Conservation (phyloP, 37 sponge, comb jelly and placozoan species). For the Spongia lamella region DNA sequence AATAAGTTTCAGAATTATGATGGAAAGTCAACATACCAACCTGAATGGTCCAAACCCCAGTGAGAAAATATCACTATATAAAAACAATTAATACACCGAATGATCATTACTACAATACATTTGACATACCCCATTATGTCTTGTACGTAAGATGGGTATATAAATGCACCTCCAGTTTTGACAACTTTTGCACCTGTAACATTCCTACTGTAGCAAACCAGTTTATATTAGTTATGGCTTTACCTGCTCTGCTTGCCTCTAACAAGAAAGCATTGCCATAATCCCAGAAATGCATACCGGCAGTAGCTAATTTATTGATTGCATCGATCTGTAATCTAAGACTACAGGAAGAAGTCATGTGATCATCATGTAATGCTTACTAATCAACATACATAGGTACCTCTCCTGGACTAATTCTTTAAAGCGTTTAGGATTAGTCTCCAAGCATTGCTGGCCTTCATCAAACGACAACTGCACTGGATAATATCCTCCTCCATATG, state of each 20-base stretch:
- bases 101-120: background rate
- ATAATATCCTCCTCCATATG: slow-evolving; percentile 96
- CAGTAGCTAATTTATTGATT: slow-evolving; percentile 80
- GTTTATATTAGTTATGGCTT: too few species aligned
- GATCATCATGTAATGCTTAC: background rate
- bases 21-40: slow-evolving; percentile 5
- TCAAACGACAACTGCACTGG: slow-evolving; percentile 81
- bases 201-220: too few species aligned
- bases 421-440: slow-evolving; percentile 68
- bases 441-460: slow-evolving; percentile 70
- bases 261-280: slow-evolving; percentile 98
- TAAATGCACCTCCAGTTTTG: slow-evolving; percentile 58
- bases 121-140: slow-evolving; percentile 87
- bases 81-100: slow-evolving; percentile 1
- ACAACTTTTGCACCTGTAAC: slow-evolving; percentile 70
- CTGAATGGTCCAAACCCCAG: slow-evolving; percentile 98
- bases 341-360: slow-evolving; percentile 20
- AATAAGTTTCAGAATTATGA: background rate
- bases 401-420: slow-evolving; percentile 87
- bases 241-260: slow-evolving; percentile 86
- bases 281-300: slow-evolving; percentile 97
- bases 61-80: slow-evolving; percentile 88
- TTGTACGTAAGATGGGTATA: slow-evolving; percentile 93
- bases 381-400: slow-evolving; percentile 31
- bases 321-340: slow-evolving; percentile 86